A percentile compares a stretch with the other conserved stretches of the same genome.
Evolutionary conservation across 2,113 vertebrate genomes (phyloP).

Genomic region (Charina bottae): DNA sequence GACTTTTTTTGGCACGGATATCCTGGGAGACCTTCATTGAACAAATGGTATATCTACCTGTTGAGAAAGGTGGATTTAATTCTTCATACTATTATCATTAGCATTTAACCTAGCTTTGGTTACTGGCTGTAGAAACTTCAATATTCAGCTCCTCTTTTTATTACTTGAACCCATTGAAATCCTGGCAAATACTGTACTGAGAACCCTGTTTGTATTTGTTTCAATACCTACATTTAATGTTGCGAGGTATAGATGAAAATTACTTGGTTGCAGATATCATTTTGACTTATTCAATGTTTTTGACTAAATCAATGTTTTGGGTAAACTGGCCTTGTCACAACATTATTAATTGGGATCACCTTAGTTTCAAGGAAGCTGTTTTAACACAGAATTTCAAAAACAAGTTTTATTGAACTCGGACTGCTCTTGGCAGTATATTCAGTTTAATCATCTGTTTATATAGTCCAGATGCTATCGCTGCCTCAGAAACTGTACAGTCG

Average conservation of each 20-base stretch:
- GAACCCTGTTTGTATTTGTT: neutral
- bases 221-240: neutral
- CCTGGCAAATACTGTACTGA: neutral
- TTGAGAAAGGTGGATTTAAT: neutral
- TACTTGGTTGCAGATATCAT: neutral
- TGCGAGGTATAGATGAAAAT: neutral
- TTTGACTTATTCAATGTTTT: neutral
- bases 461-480: neutral
- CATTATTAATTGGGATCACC: neutral
- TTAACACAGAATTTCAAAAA: neutral
- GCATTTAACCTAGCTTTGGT: neutral
- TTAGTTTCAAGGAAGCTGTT: neutral
- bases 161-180: neutral
- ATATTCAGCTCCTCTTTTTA: neutral
- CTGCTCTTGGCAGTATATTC: neutral
- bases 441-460: neutral
- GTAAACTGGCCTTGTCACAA: neutral
- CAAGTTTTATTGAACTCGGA: neutral
- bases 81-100: neutral
- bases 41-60: neutral
- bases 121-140: neutral
- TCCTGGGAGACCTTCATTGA: neutral
- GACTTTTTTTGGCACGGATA: neutral
- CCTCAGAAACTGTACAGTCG: neutral
- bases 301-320: neutral